Evolutionary conservation across 1,140 invertebrate species (phyloP), one percentile per base, ranked within the genome.

Genomic region (Drosophila tsacasi): DNA sequence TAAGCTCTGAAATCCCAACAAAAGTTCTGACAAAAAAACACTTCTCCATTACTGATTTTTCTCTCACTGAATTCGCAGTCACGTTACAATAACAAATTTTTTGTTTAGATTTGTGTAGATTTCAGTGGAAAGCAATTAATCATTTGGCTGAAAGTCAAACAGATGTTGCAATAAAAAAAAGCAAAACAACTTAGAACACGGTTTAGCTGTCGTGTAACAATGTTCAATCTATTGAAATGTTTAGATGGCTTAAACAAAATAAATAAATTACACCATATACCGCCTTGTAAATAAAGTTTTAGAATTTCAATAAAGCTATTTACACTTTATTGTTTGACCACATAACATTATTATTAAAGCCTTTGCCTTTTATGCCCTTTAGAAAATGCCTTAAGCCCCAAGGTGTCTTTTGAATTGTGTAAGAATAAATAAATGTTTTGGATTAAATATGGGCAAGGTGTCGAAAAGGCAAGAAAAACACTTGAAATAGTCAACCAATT

Each of bases 111-210:
- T 50, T 44, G 55, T 62, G 23, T 65, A 47, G 23, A 60, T 39
- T 67, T 76, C 49, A 32, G 63, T 39, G 13, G 47, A 73, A 68
- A 60, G 58, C 62, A 59, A 82, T 82, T 82, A 77, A 78, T 82
- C 67, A 77, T 67, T 64, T 46, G 47, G 21, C 17, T 42, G 9
- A 46, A 49, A 49, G 40, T 35, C 19, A 80, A 81, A 76, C 42
- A 76, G 42, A 47, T 76, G 78, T 46, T 62, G 44, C 32, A 42
- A 47, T 67, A 63, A 54, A 42, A 54, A 42, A 64, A 21, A 67
- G 50, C 21, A n/a, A 19, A 65, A 47, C 37, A 65, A 82, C 44
- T 40, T 27, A 2, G 52, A 63, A 59, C 25, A 66, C 27, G 63
- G 39, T 57, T 60, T 27, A 13, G 50, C 23, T 54, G 57, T 44